Evolutionary conservation across 2,888 invertebrate genomes (phyloP), one percentile per base, ranked within the genome.

Genomic region (Lasioglossum oenotherae): DNA sequence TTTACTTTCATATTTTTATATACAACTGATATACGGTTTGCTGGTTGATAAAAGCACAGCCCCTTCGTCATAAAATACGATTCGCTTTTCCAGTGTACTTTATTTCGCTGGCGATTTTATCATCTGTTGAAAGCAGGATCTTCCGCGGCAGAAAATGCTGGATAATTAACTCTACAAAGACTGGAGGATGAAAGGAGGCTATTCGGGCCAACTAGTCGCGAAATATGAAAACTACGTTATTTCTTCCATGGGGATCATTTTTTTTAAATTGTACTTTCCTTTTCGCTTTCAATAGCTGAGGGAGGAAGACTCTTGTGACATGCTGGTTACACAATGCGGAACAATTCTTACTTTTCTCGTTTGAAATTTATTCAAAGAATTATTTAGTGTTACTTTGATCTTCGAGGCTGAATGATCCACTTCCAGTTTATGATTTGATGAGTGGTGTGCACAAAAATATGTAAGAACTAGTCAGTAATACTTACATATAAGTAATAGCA

Each of bases 141-240:
- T 64, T 31, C 64, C 19, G 19, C 8, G 2, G 31, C 31, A 31
- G 31, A 64, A 64, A 31, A 64, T 64, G 8, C 64, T 31, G 64
- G 31, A 64, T 64, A 64, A 64, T 64, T 64, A 64, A 64, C 64
- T 64, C 19, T 31, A 64, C 19, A 31, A 31, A 64, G 64, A 64
- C 64, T 31, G 19, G 16, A 27, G 64, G 64, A 64, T 31, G 64
- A 64, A 31, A 64, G 19, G 27, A 19, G 16, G 16, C 5, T 31
- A 3, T 64, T 16, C 31, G 31, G 64, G 0, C 16, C 6, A 64
- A 19, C 31, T 19, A 31, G 31, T 64, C 19, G 31, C 16, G 16
- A 64, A 64, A 31, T 8, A 31, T 64, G 64, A 16, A 19, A 64
- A 31, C 31, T 19, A 31, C 19, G 19, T 64, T 31, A 64, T 3